These are phyloP conservation scores for Sitta europaea DNA, from an alignment of 2,113 vertebrate genomes.

Conservation along the genomic window DNA sequence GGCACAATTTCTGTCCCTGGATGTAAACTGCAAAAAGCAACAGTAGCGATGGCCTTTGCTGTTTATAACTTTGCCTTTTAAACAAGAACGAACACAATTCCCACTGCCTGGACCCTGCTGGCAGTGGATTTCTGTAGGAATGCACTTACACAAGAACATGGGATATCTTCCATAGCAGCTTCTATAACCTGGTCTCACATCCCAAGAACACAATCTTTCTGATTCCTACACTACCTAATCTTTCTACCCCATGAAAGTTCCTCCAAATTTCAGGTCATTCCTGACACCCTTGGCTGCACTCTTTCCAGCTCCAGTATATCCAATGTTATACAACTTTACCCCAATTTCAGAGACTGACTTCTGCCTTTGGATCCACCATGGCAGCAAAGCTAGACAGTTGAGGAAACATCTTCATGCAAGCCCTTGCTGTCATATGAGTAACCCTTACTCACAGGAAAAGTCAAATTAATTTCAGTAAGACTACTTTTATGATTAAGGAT, in stretches of 20 bases:
- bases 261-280: not conserved
- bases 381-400: not conserved
- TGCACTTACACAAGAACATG: not conserved
- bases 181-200: not conserved
- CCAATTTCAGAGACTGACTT: accelerated
- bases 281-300: not conserved
- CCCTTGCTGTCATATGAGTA: not conserved
- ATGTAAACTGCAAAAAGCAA: not conserved
- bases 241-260: not conserved
- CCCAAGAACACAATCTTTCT: not conserved
- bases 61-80: not conserved
- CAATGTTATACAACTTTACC: not conserved
- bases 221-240: not conserved
- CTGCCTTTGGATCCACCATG: not conserved
- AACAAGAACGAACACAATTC: not conserved
- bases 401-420: not conserved
- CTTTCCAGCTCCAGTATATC: not conserved
- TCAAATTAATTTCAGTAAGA: not conserved
- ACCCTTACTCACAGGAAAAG: slow-evolving; percentile 15
- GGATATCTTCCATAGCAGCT: not conserved
- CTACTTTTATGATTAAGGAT: not conserved
- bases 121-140: not conserved
- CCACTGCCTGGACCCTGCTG: not conserved
- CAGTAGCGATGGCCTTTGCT: not conserved
- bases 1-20: not conserved